Percentiles rank a stretch among this genome's conserved stretches.
Conservation (phyloP, 2,888 invertebrate species). For the Nebria brevicollis region DNA sequence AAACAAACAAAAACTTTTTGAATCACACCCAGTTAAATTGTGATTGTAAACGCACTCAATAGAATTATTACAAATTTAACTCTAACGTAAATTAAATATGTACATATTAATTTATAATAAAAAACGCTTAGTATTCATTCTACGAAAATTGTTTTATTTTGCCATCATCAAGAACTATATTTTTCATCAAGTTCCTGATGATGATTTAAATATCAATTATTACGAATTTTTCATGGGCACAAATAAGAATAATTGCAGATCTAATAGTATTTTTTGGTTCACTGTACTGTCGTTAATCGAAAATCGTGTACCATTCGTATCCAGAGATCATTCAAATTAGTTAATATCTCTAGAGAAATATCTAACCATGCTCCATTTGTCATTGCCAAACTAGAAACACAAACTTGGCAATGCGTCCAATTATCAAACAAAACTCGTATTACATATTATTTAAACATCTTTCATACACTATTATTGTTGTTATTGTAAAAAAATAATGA, state of each 20-base stretch:
- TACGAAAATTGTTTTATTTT: too few relatives aligned
- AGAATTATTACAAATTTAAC: not conserved
- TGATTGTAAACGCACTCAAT: not conserved
- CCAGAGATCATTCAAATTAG: not conserved
- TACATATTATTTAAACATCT: not conserved
- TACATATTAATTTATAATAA: too few relatives aligned
- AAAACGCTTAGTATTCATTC: too few relatives aligned
- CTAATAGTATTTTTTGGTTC: not conserved
- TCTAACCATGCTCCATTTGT: not conserved
- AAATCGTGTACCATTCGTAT: not conserved
- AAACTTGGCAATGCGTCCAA: not conserved
- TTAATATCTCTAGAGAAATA: not conserved
- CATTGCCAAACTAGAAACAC: not conserved
- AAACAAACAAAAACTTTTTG: not conserved
- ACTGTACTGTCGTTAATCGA: not conserved
- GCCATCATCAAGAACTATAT: too few relatives aligned
- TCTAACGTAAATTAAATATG: not conserved
- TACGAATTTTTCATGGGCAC: too few relatives aligned
- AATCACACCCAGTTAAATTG: not conserved
- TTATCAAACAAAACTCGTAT: not conserved
- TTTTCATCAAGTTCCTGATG: too few relatives aligned
- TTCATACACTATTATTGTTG: not conserved
- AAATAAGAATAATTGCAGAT: not conserved
- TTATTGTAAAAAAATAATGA: not conserved
- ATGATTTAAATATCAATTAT: too few relatives aligned